Conservation (phyloP, 2,797 vertebrate species). For the Lophotriccus pileatus region DNA sequence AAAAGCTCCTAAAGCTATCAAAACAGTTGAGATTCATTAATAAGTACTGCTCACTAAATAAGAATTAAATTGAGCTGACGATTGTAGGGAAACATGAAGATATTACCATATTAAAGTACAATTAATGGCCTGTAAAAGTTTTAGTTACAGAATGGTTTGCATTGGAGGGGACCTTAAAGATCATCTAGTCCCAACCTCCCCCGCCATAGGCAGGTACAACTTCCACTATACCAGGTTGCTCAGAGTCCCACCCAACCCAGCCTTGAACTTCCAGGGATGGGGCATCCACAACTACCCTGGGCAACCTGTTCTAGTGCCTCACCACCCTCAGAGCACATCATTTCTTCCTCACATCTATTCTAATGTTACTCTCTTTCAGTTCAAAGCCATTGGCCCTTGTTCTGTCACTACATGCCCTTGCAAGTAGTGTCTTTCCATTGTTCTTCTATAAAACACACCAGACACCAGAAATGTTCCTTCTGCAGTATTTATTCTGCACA, state of each 20-base stretch:
- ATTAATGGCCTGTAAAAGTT: background rate
- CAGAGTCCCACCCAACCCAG: background rate
- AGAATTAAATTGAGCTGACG: background rate
- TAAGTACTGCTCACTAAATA: background rate
- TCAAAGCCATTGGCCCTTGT: background rate
- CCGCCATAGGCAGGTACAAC: background rate
- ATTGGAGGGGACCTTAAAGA: background rate
- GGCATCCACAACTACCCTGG: background rate
- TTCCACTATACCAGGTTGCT: background rate
- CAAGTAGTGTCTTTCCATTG: background rate
- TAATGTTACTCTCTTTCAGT: background rate
- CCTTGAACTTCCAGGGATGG: background rate
- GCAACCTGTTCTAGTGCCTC: background rate
- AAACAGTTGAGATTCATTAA: background rate
- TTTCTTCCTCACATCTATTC: background rate
- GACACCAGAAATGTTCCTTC: background rate
- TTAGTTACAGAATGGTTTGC: background rate
- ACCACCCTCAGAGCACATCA: background rate
- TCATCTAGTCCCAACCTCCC: background rate
- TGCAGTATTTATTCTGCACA: background rate
- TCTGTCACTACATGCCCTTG: no score
- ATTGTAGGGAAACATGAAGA: background rate
- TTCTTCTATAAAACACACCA: background rate
- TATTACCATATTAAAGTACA: background rate
- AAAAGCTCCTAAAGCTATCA: background rate